A percentile compares a stretch with the other conserved stretches of the same genome.
Conservation (phyloP, 2,113 vertebrate genomes). For the Elgaria multicarinata region DNA sequence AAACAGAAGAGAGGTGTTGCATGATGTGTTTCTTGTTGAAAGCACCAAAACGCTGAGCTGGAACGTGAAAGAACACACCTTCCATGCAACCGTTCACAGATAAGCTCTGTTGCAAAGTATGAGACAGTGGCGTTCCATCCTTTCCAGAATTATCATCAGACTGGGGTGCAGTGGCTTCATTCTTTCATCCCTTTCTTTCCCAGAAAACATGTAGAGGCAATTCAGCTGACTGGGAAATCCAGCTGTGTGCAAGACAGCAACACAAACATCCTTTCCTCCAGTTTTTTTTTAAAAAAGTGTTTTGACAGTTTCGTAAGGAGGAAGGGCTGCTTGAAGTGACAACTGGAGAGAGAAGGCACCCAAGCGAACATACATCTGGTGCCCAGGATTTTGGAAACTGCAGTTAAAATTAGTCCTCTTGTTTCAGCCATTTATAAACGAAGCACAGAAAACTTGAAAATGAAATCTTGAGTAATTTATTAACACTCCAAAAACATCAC, state of each 20-base stretch:
- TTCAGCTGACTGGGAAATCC: not conserved
- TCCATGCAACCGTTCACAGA: not conserved
- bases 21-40: not conserved
- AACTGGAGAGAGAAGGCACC: not conserved
- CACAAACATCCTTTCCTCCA: not conserved
- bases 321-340: not conserved
- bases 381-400: not conserved
- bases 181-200: not conserved
- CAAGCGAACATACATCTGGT: not conserved
- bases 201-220: not conserved
- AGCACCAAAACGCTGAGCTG: not conserved
- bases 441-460: conserved; percentile 18
- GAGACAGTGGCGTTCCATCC: not conserved
- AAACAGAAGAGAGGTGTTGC: no score
- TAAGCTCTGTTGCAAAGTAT: not conserved
- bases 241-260: not conserved
- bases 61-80: not conserved
- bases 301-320: not conserved
- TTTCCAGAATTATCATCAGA: not conserved
- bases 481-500: conserved; percentile 64
- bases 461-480: conserved; percentile 51
- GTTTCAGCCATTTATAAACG: not conserved
- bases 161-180: not conserved
- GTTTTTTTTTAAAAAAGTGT: not conserved
- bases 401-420: accelerated